phyloP scores from a whole-genome alignment of 2,888 invertebrate species.

The Trisateles emortualis region DNA sequence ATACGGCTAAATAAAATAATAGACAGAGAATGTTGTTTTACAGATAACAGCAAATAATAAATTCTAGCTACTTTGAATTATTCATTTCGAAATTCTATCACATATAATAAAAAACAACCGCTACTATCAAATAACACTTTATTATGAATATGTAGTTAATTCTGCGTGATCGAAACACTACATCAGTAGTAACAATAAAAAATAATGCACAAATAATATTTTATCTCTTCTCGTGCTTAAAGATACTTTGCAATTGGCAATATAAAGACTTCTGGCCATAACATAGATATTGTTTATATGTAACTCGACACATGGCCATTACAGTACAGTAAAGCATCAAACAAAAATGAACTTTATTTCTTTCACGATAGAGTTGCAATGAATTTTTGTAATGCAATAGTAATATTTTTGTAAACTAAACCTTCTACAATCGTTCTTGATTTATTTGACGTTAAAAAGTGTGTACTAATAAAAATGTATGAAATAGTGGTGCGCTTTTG shows the following conservation, averaged over 20 bases:
- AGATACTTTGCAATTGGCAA: constrained; percentile 44
- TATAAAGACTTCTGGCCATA: constrained; percentile 29
- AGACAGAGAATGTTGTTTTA: background rate
- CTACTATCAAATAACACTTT: constrained; percentile 22
- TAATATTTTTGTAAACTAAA: constrained; percentile 32
- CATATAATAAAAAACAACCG: constrained; percentile 1
- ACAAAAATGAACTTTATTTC: constrained; percentile 9
- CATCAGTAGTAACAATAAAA: constrained; percentile 42
- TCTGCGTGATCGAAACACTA: constrained; percentile 30
- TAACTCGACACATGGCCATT: constrained; percentile 32
- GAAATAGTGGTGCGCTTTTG: constrained; percentile 10
- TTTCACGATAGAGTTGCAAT: background rate
- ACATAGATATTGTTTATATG: constrained; percentile 40
- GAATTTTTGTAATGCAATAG: background rate
- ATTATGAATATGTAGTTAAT: constrained; percentile 22
- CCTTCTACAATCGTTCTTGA: constrained; percentile 30
- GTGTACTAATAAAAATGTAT: constrained; percentile 20
- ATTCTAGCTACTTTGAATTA: background rate
- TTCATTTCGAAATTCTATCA: background rate
- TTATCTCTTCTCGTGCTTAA: constrained; percentile 41
- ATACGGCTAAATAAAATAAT: too few relatives aligned
- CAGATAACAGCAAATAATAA: background rate
- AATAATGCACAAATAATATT: constrained; percentile 45
- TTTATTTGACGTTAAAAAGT: constrained; percentile 37
- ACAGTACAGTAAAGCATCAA: constrained; percentile 8